Base-by-base conservation (phyloP, 2,113 vertebrate genomes). In the Tachycineta bicolor region DNA sequence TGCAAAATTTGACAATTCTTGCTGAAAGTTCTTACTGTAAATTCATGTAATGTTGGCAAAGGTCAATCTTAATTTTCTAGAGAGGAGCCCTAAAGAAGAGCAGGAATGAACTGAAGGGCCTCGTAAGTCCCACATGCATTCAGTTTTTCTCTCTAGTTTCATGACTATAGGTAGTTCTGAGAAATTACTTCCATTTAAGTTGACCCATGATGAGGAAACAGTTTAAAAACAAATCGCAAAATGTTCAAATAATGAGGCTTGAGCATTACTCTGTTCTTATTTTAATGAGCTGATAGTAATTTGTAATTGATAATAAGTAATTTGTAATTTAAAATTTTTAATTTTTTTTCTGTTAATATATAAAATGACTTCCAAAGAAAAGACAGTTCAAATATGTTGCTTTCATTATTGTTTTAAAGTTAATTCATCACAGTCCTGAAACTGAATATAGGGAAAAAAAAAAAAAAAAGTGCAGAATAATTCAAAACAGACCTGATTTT, bases 311-410 rank as follows among this genome's bases (percentile, higher is more conserved):
- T 44, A 88, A 53, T 49, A 79, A 80, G 53, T 83, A 74, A 82
- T 78, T 49, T 88, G 19, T 77, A 87, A 81, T 93, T 87, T 64
- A 93, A 69, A 43, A 73, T 55, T 20, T 90, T 79, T 69, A 52
- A 73, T 95, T 75, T 80, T 6, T 88, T 90, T 96, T 90, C 55
- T 74, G 68, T 92, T 88, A 95, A 75, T 86, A 46, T 23, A 8
- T 90, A 75, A 95, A 17, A 64, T 74, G 44, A 68, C 46, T 74
- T 90, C 41, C 41, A 87, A 80, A 20, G 46, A 58, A 71, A 70
- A 85, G 23, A 43, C 14, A 44, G 17, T 39, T 94, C 33, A 52
- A 17, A 34, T 41, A 15, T 2, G 1, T 71, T 83, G 63, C 55
- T 88, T 90, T 86, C 33, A 16, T 25, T 82, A 9, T 58, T 43